phyloP scores from a whole-genome alignment of 2,888 invertebrate genomes.

The Ennomos erosarius region DNA sequence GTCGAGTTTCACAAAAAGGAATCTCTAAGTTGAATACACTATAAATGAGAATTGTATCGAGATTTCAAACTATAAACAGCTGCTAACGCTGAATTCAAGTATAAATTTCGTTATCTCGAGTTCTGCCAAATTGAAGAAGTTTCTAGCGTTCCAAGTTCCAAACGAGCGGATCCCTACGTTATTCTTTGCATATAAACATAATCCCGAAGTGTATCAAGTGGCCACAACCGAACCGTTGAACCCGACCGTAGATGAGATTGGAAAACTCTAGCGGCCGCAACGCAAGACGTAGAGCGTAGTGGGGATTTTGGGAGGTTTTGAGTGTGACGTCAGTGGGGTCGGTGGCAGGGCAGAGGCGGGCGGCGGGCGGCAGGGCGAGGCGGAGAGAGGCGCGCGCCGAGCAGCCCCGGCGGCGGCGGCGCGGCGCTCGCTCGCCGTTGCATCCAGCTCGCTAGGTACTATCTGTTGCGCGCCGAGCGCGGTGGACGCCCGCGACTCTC shows the following conservation, averaged over 20 bases:
- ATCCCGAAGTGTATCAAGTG: slow-evolving; percentile 39
- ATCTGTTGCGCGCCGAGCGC: slow-evolving; percentile 80
- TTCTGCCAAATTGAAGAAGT: slow-evolving; percentile 38
- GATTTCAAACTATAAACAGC: slow-evolving; percentile 8
- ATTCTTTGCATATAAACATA: slow-evolving; percentile 43
- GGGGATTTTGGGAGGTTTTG: slow-evolving; percentile 73
- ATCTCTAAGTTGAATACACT: not conserved
- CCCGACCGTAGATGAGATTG: slow-evolving; percentile 43
- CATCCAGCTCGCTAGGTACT: slow-evolving; percentile 60
- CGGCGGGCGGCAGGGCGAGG: slow-evolving; percentile 21
- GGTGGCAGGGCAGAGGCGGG: slow-evolving; percentile 46
- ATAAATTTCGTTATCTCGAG: slow-evolving; percentile 28
- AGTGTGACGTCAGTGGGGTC: slow-evolving; percentile 75
- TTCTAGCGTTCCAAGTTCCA: slow-evolving; percentile 23
- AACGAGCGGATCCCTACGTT: slow-evolving; percentile 35
- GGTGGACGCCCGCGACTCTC: slow-evolving; percentile 63
- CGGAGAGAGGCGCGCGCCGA: slow-evolving; percentile 64
- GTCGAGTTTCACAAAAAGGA: slow-evolving; percentile 2
- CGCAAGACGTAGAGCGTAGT: slow-evolving; percentile 63
- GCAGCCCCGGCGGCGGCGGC: slow-evolving; percentile 52
- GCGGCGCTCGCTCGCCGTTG: slow-evolving; percentile 45
- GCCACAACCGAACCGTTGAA: slow-evolving; percentile 44
- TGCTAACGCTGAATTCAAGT: slow-evolving; percentile 14
- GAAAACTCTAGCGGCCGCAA: slow-evolving; percentile 62
- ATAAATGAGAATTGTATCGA: slow-evolving; percentile 5